phyloP scores from a whole-genome alignment of 2,888 invertebrate genomes.

The Alviniconcha strummeri region DNA sequence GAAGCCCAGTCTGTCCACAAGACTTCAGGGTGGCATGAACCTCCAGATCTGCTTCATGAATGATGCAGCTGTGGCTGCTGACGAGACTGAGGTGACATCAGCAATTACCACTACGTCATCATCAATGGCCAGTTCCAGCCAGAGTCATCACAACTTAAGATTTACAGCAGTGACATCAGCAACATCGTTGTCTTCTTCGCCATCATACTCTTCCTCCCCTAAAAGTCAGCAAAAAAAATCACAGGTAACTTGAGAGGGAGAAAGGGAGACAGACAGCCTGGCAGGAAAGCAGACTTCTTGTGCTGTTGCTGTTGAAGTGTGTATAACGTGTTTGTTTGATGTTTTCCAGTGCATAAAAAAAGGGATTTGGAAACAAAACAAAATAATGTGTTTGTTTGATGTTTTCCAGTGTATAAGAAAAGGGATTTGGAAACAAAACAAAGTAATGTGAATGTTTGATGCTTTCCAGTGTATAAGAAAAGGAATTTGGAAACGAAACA shows the following conservation, averaged over 20 bases:
- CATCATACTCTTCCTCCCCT: not conserved
- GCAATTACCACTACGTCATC: not conserved
- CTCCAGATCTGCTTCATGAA: conserved; percentile 76
- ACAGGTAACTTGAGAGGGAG: not conserved
- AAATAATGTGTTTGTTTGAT: too few relatives aligned
- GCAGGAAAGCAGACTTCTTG: not conserved
- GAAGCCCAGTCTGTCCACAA: conserved; percentile 90
- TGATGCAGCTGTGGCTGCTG: conserved; percentile 35
- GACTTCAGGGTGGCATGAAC: conserved; percentile 85
- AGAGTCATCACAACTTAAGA: conserved; percentile 27
- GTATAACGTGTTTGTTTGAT: too few relatives aligned
- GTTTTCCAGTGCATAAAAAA: too few relatives aligned
- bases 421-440: too few relatives aligned
- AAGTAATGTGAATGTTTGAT: too few relatives aligned
- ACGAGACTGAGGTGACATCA: conserved; percentile 19
- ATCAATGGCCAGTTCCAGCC: conserved; percentile 10
- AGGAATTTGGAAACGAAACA: too few relatives aligned
- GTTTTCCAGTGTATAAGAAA: too few relatives aligned
- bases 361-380: too few relatives aligned
- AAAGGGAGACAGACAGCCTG: not conserved
- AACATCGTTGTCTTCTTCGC: not conserved
- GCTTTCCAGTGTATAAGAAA: too few relatives aligned
- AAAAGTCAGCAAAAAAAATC: not conserved
- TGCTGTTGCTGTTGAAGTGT: not conserved
- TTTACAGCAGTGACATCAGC: not conserved